Base-by-base conservation (phyloP, 2,113 vertebrate genomes). In the Larimichthys polyactis region DNA sequence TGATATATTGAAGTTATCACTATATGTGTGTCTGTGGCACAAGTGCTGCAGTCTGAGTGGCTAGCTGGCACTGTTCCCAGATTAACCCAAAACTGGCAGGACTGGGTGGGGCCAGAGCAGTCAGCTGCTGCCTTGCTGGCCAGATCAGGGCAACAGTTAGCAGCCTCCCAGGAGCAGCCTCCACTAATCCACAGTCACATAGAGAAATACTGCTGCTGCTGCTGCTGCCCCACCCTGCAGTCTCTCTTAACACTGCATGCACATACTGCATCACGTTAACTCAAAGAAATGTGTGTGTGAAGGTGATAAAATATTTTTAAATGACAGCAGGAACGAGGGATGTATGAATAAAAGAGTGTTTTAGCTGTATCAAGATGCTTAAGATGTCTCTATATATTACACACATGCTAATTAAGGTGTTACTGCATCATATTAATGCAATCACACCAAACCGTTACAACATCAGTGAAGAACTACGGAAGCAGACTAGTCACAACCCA, bases 1-100 rank as follows among this genome's bases (percentile, higher is more conserved):
- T 49, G 12, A 60, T 49, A 20, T 68, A 58, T 72, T 71, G 48
- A 59, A 62, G n/a, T 48, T 64, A 44, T 40, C 22, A 22, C 20
- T 79, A 32, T 44, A 46, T 59, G 71, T 78, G 22, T 68, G 32
- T 82, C 15, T 66, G 78, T 72, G 75, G 40, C 36, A 82, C 0
- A 10, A 82, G 48, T 82, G 80, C 83, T 88, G 89, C 87, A 91
- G 83, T 85, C 68, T 78, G 68, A 91, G 78, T 82, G 87, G 74
- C 80, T 88, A 85, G 66, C 83, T 92, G 91, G 91, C 90, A 65
- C 52, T 46, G 78, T 69, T 91, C 89, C 91, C 88, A 90, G 82
- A 83, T 77, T 49, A 79, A 54, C 70, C 78, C 65, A 68, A 73
- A 79, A 81, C 84, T 86, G 77, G 80, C 43, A 43, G 65, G 62